These are phyloP conservation scores for Phalacrocorax carbo DNA, from an alignment of 2,113 vertebrate genomes.

Conservation along the genomic window DNA sequence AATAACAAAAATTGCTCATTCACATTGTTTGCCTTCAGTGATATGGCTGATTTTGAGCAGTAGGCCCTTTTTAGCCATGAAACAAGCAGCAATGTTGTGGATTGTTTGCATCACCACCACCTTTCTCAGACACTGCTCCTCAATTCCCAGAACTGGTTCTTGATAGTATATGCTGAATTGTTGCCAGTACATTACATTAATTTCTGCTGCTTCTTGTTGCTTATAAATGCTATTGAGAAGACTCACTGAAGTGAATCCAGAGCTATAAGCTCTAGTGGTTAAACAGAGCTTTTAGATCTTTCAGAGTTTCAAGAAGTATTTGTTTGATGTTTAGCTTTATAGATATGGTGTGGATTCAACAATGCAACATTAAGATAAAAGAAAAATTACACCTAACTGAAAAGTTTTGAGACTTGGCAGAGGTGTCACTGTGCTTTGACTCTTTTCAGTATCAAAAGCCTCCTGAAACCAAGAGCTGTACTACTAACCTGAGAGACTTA, in stretches of 20 bases:
- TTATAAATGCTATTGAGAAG: neutral
- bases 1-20: neutral
- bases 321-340: neutral
- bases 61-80: neutral
- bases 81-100: neutral
- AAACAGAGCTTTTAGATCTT: neutral
- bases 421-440: neutral
- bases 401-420: neutral
- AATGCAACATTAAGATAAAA: neutral
- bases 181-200: neutral
- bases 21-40: neutral
- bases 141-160: neutral
- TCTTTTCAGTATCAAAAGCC: neutral
- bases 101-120: neutral
- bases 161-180: neutral
- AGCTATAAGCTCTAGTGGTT: neutral
- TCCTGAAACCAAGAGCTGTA: neutral
- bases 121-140: neutral
- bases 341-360: neutral
- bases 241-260: neutral
- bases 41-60: neutral
- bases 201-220: neutral
- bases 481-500: neutral
- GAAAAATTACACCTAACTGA: rapidly evolving
- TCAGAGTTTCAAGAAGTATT: neutral